Conservation (phyloP, 2,113 vertebrate genomes). For the Microtus pennsylvanicus region DNA sequence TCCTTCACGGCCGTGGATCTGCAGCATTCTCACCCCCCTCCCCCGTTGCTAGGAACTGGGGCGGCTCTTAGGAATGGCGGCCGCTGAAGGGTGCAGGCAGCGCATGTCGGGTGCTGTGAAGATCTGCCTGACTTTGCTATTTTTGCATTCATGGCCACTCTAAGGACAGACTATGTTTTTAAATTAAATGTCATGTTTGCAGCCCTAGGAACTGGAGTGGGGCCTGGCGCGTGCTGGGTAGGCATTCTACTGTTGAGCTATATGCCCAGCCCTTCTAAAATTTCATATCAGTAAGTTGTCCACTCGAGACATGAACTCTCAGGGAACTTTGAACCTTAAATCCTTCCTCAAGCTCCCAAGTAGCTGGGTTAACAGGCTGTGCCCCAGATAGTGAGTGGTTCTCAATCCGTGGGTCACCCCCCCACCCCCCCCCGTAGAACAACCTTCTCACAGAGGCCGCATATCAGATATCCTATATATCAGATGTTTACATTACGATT, state of each 20-base stretch:
- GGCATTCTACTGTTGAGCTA: background rate
- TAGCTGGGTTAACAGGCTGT: background rate
- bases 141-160: background rate
- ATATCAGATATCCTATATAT: background rate
- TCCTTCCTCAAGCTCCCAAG: background rate
- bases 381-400: too few species aligned
- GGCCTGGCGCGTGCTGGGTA: background rate
- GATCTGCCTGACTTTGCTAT: background rate
- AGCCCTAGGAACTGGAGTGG: background rate
- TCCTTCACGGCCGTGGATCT: background rate
- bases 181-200: background rate
- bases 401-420: background rate
- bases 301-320: background rate
- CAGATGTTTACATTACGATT: background rate
- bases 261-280: background rate
- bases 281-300: background rate
- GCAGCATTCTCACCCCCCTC: background rate
- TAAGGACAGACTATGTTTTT: background rate
- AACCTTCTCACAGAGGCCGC: background rate
- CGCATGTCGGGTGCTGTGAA: background rate
- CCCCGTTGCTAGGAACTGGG: background rate
- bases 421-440: too few species aligned
- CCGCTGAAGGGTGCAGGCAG: too few species aligned
- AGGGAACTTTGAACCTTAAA: background rate
- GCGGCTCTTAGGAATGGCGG: background rate